Evolutionary conservation across 2,113 vertebrate genomes (phyloP).

Genomic region (Toxotes chatareus): DNA sequence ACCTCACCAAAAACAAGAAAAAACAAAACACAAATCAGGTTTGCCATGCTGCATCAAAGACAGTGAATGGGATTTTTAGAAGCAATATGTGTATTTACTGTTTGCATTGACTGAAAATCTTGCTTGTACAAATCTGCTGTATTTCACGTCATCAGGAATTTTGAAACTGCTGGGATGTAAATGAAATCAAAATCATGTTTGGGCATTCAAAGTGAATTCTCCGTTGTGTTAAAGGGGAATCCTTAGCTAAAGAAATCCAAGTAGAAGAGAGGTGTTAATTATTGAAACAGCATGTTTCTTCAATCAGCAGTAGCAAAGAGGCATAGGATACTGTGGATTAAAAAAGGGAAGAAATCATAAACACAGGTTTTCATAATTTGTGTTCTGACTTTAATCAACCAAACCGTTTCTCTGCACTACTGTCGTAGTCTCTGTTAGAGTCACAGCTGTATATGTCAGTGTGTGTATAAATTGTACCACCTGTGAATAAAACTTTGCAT

Average conservation of each 20-base stretch:
- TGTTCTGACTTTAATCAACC: constrained; percentile 51
- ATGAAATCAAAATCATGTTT: background rate
- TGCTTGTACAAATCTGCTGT: constrained; percentile 51
- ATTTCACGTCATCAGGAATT: constrained; percentile 40
- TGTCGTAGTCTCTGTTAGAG: constrained; percentile 56
- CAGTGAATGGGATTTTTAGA: constrained; percentile 16
- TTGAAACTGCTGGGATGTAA: constrained; percentile 40
- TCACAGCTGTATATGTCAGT: constrained; percentile 41
- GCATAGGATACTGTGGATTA: constrained; percentile 67
- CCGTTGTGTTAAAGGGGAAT: background rate
- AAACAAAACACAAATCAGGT: constrained; percentile 23
- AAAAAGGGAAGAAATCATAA: constrained; percentile 72
- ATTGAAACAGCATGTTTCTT: constrained; percentile 45
- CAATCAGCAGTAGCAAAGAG: constrained; percentile 57
- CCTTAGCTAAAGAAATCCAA: constrained; percentile 36
- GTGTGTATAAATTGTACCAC: constrained; percentile 60
- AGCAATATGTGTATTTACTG: constrained; percentile 30
- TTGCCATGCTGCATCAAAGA: constrained; percentile 33
- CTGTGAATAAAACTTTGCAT: constrained; percentile 74
- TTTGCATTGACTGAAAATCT: constrained; percentile 19
- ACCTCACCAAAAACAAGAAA: constrained; percentile 13
- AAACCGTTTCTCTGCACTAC: constrained; percentile 58
- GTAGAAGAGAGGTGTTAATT: constrained; percentile 9
- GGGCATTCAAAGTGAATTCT: constrained; percentile 41
- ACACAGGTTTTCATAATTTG: constrained; percentile 41